These are phyloP conservation scores for Pseudomugil gertrudae DNA, from an alignment of 2,797 vertebrate genomes.

Conservation along the genomic window DNA sequence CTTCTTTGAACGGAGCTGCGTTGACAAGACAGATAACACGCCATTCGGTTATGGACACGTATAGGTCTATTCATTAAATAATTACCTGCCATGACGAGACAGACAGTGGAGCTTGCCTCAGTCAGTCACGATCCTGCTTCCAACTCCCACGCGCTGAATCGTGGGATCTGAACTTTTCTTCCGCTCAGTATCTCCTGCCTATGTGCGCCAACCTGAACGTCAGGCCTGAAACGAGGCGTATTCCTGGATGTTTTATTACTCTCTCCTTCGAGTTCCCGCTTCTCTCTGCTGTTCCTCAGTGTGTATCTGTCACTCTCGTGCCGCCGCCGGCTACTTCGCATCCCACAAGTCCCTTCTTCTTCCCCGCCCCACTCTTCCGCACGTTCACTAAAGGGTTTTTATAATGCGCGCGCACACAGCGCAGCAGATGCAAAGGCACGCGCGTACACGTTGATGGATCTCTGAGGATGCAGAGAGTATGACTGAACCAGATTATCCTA, in stretches of 20 bases:
- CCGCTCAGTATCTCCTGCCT: conserved; percentile 31
- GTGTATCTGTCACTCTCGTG: conserved; percentile 19
- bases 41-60: not conserved
- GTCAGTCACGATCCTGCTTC: conserved; percentile 76
- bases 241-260: not conserved
- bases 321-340: conserved; percentile 59
- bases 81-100: conserved; percentile 86
- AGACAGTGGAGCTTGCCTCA: conserved; percentile 75
- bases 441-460: conserved; percentile 23
- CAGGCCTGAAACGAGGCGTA: conserved; percentile 14
- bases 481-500: not conserved
- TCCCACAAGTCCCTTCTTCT: conserved; percentile 69
- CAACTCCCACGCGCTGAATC: conserved; percentile 75
- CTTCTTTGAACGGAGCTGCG: not conserved
- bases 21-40: not conserved
- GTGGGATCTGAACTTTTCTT: conserved; percentile 71
- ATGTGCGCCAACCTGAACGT: conserved; percentile 23
- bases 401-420: conserved; percentile 50
- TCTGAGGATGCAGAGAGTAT: not conserved
- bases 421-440: conserved; percentile 12
- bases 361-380: conserved; percentile 55
- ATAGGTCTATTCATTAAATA: not conserved
- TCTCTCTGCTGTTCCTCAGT: conserved; percentile 19
- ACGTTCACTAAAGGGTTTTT: conserved; percentile 55
- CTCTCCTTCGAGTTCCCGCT: conserved; percentile 28